Base-by-base conservation (phyloP, 2,888 invertebrate genomes). In the Hyposoter dolosus region DNA sequence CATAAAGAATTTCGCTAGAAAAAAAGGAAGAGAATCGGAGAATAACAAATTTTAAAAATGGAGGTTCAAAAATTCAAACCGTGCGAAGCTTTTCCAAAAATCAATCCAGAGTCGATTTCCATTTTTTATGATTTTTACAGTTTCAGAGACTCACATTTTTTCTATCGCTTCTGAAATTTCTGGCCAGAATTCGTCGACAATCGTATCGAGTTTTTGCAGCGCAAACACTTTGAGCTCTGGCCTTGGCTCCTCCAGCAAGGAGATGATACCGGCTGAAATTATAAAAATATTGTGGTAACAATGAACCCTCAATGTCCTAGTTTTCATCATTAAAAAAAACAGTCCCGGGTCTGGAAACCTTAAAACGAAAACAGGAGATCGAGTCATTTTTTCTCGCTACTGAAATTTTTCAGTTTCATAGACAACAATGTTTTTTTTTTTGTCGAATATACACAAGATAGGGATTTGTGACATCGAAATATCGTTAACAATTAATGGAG, bases 121-220 rank as follows among this genome's bases (percentile, higher is more conserved):
- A 40, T 40, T 40, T 40, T 40, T 40, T 10, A 40, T 7, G 40
- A 10, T 12, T 23, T 60, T 6, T 28, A 12, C 12, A 28, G 56
- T 17, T 28, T 28, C 12, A 9, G 71, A 40, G 71, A 69, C 95
- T 94, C 95, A 97, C 96, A 99, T 99, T 95, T 99, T 99, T 92
- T 98, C 98, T 90, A 99, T 98, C 17, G 99, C 98, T 94, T 99
- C 99, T 0, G 99, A 99, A 90, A 99, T 99, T 95, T 99, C 99
- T 10, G 99, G 98, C 99, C 99, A 99, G 95, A 99, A 99, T 93
- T 98, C 98, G 94, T 99, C 98, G 0, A 99, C 99, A 91, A 99
- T 98, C 92, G 96, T 96, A 94, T 99, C 98, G 91, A 99, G 95
- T 93, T 99, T 98, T 92, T 97, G 97, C 91, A 99, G 94, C 19